Base-by-base conservation (phyloP, 1,140 invertebrate genomes). In the Ceratina japonica region DNA sequence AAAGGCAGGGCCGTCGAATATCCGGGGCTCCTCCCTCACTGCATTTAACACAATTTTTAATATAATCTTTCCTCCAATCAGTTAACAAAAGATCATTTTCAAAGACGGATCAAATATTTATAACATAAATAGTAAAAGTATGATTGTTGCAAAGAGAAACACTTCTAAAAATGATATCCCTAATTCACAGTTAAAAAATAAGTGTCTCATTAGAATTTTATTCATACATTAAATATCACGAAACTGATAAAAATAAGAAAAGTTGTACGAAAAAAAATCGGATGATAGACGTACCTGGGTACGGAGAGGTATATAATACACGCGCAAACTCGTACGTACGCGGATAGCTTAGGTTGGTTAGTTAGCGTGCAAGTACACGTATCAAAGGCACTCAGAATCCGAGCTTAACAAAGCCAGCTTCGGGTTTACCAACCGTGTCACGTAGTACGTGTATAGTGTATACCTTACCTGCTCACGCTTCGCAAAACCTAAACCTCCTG, bases 301-400 rank as follows among this genome's bases (percentile, higher is more conserved):
- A 64, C 24, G 72, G 76, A 52, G 52, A 76, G 58, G 44, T 44
- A 54, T 66, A 56, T 56, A 71, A 51, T 71, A 75, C 71, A 70
- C 71, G 61, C 63, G 20, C 61, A 37, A n/a, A 54, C 58, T 27
- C 31, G 54, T 70, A 83, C 59, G 76, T 75, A 83, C 59, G 56
- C 62, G 78, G 84, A 88, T 91, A 92, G 91, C 92, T 92, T 92
- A 92, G 91, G 91, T 92, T 92, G 91, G 91, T 93, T 92, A 92
- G 91, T 93, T 93, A 92, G 91, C 92, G 90, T 91, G 92, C 92
- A 93, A 93, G 91, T 93, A 92, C 92, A 93, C 92, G 92, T 92
- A 92, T 92, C 92, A 92, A 92, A 92, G 92, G 92, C 92, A 92
- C 91, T 92, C 91, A 91, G 91, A 92, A 92, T 92, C 88, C 91